Evolutionary conservation across 2,113 vertebrate genomes (phyloP), one percentile per base, ranked within the genome.

Genomic region (Chloropsis cyanopogon): DNA sequence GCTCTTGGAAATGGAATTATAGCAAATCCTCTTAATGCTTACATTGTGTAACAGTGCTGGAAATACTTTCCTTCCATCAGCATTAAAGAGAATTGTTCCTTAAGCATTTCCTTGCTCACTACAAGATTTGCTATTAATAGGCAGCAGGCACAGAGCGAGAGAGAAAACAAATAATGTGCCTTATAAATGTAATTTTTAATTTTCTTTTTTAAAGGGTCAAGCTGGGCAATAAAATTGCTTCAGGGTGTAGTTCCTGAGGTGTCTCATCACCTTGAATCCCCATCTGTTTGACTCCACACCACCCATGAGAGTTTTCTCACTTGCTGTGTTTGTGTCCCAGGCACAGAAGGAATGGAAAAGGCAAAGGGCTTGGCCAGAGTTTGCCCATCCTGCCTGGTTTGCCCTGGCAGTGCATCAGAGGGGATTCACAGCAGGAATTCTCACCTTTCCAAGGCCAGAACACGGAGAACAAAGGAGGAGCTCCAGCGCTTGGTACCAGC

Each of bases 291-390:
- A 60, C 31, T 41, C 31, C 77, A 49, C 23, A 52, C 6, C 35
- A 46, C 24, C 47, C 13, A 26, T 1, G 28, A 12, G 24, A 8
- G 14, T 7, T 33, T 35, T 15, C 53, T 47, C 28, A 17, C 41
- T 53, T 42, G 18, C 4, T 52, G 0, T 4, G 6, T 17, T n/a
- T 37, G n/a, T 22, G 13, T 21, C 25, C 54, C 37, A 7, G 0
- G 2, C 3, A 13, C 60, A 53, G 31, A 16, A 75, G 26, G 16
- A 31, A 33, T 4, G 5, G 68, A 59, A 63, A 9, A 71, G 35
- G 19, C 8, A 29, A 39, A 77, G 12, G 24, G 3, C 18, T 59
- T 61, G 54, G 37, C 46, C 37, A 14, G 37, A 33, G 16, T 6
- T 15, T 21, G 31, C 6, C 19, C 31, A 14, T 5, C 52, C 52